phyloP scores from a whole-genome alignment of 2,888 invertebrate species.

The Dolomedes plantarius region DNA sequence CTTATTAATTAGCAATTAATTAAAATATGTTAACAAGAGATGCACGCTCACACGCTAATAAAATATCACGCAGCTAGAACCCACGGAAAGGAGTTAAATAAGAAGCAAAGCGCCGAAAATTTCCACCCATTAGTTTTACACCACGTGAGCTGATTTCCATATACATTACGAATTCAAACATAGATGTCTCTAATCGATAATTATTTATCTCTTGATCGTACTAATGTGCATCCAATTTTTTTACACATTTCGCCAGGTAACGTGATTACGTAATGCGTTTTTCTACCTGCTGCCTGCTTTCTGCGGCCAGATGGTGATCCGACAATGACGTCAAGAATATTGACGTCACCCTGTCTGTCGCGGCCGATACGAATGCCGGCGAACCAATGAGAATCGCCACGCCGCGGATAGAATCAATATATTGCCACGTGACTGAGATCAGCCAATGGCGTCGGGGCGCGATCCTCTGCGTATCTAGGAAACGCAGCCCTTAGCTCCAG shows the following conservation, averaged over 20 bases:
- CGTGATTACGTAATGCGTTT: constrained; percentile 63
- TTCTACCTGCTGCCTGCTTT: constrained; percentile 51
- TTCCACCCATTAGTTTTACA: too few relatives aligned
- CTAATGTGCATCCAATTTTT: neutral
- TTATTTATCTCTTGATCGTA: neutral
- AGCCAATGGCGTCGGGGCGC: constrained; percentile 34
- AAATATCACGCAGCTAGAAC: too few relatives aligned
- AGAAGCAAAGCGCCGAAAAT: too few relatives aligned
- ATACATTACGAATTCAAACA: too few relatives aligned
- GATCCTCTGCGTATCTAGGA: constrained; percentile 59
- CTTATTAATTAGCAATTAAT: too few relatives aligned
- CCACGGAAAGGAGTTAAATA: too few relatives aligned
- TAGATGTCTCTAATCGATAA: too few relatives aligned
- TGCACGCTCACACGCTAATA: too few relatives aligned
- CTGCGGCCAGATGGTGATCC: constrained; percentile 62
- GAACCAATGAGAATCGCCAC: constrained; percentile 56
- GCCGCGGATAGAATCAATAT: constrained; percentile 46
- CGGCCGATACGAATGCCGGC: constrained; percentile 48
- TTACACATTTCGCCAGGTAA: constrained; percentile 33
- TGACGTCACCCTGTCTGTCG: constrained; percentile 69
- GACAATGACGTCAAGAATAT: constrained; percentile 62
- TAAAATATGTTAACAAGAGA: too few relatives aligned
- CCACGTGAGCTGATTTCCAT: too few relatives aligned
- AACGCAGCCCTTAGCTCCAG: constrained; percentile 39
- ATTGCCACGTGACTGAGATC: constrained; percentile 27